phyloP scores from a whole-genome alignment of 2,797 vertebrate genomes.

The Gastrophryne carolinensis region DNA sequence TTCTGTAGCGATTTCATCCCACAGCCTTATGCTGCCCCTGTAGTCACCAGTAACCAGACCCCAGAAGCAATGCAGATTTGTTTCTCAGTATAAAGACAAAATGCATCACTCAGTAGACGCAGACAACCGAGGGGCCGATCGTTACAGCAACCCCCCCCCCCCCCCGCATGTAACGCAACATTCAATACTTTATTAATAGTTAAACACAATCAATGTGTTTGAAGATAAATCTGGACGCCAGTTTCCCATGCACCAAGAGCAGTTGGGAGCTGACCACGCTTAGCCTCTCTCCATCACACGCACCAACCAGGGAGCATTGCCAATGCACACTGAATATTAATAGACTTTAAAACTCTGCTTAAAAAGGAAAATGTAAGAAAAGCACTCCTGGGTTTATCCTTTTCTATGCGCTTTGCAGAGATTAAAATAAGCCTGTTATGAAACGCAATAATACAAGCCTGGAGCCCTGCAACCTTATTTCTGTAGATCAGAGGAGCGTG shows the following conservation, averaged over 20 bases:
- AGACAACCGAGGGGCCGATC: too few relatives aligned
- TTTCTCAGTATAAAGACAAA: too few relatives aligned
- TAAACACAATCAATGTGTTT: slow-evolving; percentile 14
- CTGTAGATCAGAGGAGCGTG: background rate
- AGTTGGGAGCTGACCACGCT: background rate
- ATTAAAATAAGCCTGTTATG: slow-evolving; percentile 13
- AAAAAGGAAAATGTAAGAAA: background rate
- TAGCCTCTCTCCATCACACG: background rate
- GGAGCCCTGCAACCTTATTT: background rate
- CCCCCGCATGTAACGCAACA: too few relatives aligned
- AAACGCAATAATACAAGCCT: background rate
- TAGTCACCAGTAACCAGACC: too few relatives aligned
- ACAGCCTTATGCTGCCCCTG: too few relatives aligned
- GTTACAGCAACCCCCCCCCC: background rate
- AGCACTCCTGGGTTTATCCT: background rate
- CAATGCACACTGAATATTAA: slow-evolving; percentile 11
- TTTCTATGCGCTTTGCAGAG: background rate
- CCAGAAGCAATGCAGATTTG: too few relatives aligned
- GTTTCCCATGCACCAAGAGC: slow-evolving; percentile 5
- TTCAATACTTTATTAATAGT: slow-evolving; percentile 15
- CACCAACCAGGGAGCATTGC: background rate
- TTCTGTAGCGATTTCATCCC: too few relatives aligned
- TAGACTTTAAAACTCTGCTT: slow-evolving; percentile 7
- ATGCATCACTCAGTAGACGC: background rate
- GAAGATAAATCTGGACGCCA: slow-evolving; percentile 5